Conservation (phyloP, 2,113 vertebrate genomes). For the Columba livia region DNA sequence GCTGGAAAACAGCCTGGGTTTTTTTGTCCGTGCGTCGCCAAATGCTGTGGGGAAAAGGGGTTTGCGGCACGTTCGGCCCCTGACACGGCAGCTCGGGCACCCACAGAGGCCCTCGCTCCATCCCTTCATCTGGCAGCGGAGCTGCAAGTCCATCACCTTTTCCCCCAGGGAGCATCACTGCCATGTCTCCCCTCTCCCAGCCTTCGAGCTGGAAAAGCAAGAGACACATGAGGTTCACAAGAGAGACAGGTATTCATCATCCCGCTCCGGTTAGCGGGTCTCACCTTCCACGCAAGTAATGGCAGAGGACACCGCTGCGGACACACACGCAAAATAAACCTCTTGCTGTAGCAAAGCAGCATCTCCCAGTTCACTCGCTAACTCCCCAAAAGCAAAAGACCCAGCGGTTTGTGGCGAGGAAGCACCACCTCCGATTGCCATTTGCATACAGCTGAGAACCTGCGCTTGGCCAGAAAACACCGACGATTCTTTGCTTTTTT, state of each 20-base stretch:
- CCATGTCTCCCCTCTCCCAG: background rate
- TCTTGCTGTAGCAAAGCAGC: background rate
- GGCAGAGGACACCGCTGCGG: slow-evolving; percentile 39
- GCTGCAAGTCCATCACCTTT: background rate
- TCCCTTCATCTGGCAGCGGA: background rate
- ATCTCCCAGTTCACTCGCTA: background rate
- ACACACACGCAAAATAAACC: background rate
- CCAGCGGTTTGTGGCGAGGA: accelerated
- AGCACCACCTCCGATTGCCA: background rate
- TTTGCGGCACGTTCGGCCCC: background rate
- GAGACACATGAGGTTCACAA: background rate
- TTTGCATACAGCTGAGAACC: background rate
- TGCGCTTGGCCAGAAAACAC: background rate
- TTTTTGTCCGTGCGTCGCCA: accelerated
- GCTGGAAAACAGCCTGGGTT: background rate
- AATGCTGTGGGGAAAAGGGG: background rate
- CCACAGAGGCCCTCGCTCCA: background rate
- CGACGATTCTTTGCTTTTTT: background rate
- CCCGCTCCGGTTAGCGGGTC: background rate
- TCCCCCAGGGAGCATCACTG: background rate
- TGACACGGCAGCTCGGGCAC: background rate
- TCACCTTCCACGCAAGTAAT: background rate
- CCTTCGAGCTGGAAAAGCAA: background rate
- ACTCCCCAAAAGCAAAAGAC: background rate
- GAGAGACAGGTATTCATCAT: background rate